phyloP scores from a whole-genome alignment of 1,140 invertebrate species.

The Drosophila trapezifrons region DNA sequence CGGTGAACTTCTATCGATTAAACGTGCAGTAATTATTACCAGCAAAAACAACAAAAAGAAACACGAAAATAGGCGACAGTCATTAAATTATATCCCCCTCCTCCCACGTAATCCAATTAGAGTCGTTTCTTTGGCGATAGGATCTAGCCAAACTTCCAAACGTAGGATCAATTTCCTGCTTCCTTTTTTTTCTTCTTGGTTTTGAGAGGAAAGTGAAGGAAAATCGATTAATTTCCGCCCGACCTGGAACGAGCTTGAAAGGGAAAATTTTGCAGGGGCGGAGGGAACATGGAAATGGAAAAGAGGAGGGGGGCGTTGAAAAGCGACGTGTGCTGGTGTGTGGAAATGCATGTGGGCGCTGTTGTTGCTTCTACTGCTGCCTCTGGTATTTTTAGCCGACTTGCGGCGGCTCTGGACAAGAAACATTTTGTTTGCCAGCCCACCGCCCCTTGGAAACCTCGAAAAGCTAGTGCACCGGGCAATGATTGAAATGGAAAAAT shows the following conservation, averaged over 20 bases:
- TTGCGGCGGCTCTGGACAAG: slow-evolving; percentile 37
- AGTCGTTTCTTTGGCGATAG: slow-evolving; percentile 14
- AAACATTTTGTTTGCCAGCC: slow-evolving; percentile 43
- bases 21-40: slow-evolving; percentile 32
- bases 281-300: slow-evolving; percentile 6
- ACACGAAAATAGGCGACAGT: slow-evolving; percentile 11
- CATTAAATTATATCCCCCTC: slow-evolving; percentile 13
- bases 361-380: slow-evolving; percentile 10
- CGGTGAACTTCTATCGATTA: slow-evolving; percentile 39
- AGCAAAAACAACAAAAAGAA: slow-evolving; percentile 4
- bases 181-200: slow-evolving; percentile 1
- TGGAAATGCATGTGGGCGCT: slow-evolving; percentile 47
- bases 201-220: slow-evolving; percentile 17
- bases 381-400: slow-evolving; percentile 41
- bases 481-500: slow-evolving; percentile 46
- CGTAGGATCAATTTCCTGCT: slow-evolving; percentile 48
- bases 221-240: slow-evolving; percentile 53
- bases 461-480: slow-evolving; percentile 26
- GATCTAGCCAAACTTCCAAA: slow-evolving; percentile 29
- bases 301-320: neutral
- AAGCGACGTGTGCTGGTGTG: neutral
- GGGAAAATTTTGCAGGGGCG: neutral
- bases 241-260: slow-evolving; percentile 38
- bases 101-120: slow-evolving; percentile 33
- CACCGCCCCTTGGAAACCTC: slow-evolving; percentile 15